Base-by-base conservation (phyloP, 2,797 vertebrate genomes). In the Australoheros facetus region DNA sequence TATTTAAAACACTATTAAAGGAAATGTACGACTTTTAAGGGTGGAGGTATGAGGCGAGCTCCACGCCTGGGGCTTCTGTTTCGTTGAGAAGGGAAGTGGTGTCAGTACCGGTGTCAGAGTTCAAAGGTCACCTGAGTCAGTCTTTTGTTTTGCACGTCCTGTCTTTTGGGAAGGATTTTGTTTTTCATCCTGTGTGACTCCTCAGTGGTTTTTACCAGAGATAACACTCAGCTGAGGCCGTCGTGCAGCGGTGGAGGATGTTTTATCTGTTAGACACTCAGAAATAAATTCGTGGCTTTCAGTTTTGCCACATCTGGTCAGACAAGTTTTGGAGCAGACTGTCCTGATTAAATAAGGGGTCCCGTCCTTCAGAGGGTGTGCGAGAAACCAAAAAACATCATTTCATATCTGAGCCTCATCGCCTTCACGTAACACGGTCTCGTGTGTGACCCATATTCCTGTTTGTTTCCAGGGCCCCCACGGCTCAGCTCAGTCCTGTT, bases 41-140 rank as follows among this genome's bases (percentile, higher is more conserved):
- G 39, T 3, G 55, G 39, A 72, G 11, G 66, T 60, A 34, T 14
- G 23, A 62, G 70, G 26, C 7, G 3, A 69, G 72, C 23, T 51
- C 77, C 48, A 69, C 12, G 30, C 79, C 69, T 6, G 5, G 32
- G 79, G 79, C 62, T 57, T 64, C 73, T 51, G 62, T 80, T 77
- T 82, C 75, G 56, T 75, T 7, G 59, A 69, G 78, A 75, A 83
- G 85, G 85, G 88, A 89, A 92, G 83, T 72, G 75, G 78, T 85
- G 85, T 81, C 54, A 34, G 14, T 79, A 87, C 87, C 85, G 69
- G 83, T 56, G 89, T 75, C 87, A 79, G 66, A 87, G 91, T 91
- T 91, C 10, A 88, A 64, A 83, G 84, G 78, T 85, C 69, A 34
- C 57, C 77, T 2, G 71, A 81, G 26, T 56, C 32, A 0, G 14